Conservation (phyloP, 2,797 vertebrate genomes). For the Lepilemur ruficaudatus region DNA sequence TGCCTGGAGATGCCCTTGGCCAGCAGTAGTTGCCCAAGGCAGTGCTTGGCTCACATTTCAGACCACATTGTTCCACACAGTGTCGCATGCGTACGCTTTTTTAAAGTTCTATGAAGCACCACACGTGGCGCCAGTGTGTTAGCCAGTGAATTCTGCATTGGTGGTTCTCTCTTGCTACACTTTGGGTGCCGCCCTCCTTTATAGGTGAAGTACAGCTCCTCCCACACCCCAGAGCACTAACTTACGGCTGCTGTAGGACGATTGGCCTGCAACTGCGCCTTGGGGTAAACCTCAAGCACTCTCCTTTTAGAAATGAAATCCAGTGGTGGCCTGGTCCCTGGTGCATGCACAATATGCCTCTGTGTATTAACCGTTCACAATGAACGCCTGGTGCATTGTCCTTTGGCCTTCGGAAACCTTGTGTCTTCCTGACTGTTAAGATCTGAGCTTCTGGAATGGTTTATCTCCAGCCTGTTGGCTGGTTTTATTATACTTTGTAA, state of each 20-base stretch:
- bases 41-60: background rate
- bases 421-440: background rate
- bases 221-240: background rate
- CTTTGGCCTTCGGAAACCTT: background rate
- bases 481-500: background rate
- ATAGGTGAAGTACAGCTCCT: background rate
- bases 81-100: fast-evolving
- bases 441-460: background rate
- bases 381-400: background rate
- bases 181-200: fast-evolving
- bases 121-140: fast-evolving
- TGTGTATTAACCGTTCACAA: background rate
- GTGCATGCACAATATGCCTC: fast-evolving
- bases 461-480: background rate
- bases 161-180: background rate
- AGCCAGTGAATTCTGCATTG: fast-evolving
- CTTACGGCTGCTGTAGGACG: background rate
- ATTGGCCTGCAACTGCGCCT: background rate
- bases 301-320: background rate
- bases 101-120: no score
- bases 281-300: no score
- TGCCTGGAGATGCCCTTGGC: background rate
- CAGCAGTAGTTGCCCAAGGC: fast-evolving
- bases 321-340: background rate
- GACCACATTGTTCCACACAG: fast-evolving